Percentiles rank a stretch among this genome's conserved stretches.
phyloP scores from a whole-genome alignment of 2,888 invertebrate species.

The Nomada ferruginata region DNA sequence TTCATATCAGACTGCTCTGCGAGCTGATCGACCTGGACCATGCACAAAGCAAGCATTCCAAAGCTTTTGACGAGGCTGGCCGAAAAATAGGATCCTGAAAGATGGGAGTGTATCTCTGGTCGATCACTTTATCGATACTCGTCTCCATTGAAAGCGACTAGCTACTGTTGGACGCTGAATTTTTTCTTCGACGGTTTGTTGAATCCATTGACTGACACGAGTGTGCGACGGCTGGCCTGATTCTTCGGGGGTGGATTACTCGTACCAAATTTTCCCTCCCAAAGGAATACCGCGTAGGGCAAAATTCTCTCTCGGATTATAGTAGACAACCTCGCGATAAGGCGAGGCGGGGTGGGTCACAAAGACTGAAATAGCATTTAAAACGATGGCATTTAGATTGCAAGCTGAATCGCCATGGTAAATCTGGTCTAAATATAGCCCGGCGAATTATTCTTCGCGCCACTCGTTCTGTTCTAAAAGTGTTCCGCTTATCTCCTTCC shows the following conservation, averaged over 20 bases:
- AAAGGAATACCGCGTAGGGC: not conserved
- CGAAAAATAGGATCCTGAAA: slow-evolving; percentile 17
- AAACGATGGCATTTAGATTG: not conserved
- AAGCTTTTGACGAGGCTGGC: slow-evolving; percentile 11
- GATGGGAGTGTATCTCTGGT: not conserved
- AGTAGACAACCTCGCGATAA: too few relatives aligned
- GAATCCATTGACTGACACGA: not conserved
- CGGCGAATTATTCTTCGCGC: too few relatives aligned
- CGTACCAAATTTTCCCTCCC: not conserved
- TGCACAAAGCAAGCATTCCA: slow-evolving; percentile 38
- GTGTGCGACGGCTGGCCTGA: not conserved
- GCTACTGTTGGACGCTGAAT: not conserved
- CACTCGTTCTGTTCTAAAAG: too few relatives aligned
- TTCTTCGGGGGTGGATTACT: not conserved
- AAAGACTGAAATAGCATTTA: slow-evolving; percentile 10
- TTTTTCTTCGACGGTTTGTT: not conserved
- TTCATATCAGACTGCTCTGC: slow-evolving; percentile 11
- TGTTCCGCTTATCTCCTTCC: too few relatives aligned
- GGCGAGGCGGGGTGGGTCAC: too few relatives aligned
- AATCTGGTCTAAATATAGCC: slow-evolving; percentile 10
- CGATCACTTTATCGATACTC: not conserved
- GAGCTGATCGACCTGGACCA: slow-evolving; percentile 35
- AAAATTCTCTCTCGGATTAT: not conserved
- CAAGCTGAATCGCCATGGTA: slow-evolving; percentile 21
- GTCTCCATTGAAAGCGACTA: not conserved